Evolutionary conservation across 2,888 invertebrate genomes (phyloP), one percentile per base, ranked within the genome.

Genomic region (Melinopterus prodromus): DNA sequence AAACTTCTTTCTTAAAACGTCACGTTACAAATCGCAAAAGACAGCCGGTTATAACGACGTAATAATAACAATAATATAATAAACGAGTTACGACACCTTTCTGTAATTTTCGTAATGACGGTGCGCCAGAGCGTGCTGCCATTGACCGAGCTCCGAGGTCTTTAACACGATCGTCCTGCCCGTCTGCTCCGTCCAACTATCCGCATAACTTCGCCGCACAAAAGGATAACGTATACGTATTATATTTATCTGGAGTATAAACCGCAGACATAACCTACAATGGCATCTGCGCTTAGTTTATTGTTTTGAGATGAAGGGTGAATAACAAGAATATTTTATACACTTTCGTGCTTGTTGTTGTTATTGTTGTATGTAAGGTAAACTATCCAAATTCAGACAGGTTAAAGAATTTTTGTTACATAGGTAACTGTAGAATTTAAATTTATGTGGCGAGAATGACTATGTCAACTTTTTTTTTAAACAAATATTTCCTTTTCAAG

Each of bases 81-180:
- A 53, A 53, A 36, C 71, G 77, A 71, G 82, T 83, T 83, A 83
- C 80, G 81, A 78, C 81, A 83, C 81, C 81, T 81, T 82, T 82
- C 81, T 82, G 80, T 83, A 82, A 82, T 83, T 83, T 81, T 83
- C 83, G 82, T 82, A 82, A 82, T 83, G 81, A 82, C 81, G 80
- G 81, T 83, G 81, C 79, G 82, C 81, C 7, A 7, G 53, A 12
- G 79, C 80, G 77, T 76, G 70, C 82, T 82, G 82, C 81, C 83
- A 82, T 82, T 84, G 84, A 84, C 84, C 84, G 82, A 82, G 78
- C 82, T 53, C 78, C 76, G 78, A 84, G 84, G 84, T 84, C 83
- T 78, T 84, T 83, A 82, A 83, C 82, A 82, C 36, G 35, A 37
- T 35, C 74, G 74, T 74, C 74, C 74, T 74, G 74, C 35, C 74